Evolutionary conservation across 2,888 invertebrate genomes (phyloP).

Genomic region (Acronicta psi): DNA sequence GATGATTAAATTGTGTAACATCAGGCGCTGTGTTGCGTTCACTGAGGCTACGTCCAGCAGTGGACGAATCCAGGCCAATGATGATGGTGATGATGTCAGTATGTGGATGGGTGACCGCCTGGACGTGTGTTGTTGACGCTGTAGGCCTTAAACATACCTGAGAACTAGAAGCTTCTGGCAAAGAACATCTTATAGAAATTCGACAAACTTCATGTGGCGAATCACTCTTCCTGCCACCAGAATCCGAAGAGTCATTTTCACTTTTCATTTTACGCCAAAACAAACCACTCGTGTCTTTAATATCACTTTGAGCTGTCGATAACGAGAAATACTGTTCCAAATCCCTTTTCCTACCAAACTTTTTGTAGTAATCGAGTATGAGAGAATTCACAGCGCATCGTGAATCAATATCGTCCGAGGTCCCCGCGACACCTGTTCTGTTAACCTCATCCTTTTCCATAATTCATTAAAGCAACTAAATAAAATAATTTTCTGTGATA

Average conservation of each 20-base stretch:
- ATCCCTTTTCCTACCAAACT: slow-evolving; percentile 91
- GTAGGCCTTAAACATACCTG: slow-evolving; percentile 68
- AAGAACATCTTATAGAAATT: slow-evolving; percentile 81
- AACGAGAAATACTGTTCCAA: slow-evolving; percentile 91
- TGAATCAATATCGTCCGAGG: slow-evolving; percentile 56
- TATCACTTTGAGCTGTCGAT: slow-evolving; percentile 81
- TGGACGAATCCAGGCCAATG: no score
- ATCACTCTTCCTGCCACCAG: slow-evolving; percentile 77
- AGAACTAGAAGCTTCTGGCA: slow-evolving; percentile 72
- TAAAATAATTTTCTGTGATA: slow-evolving; percentile 20
- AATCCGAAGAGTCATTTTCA: slow-evolving; percentile 80
- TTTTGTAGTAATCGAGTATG: slow-evolving; percentile 91
- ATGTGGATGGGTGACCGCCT: no score
- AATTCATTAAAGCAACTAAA: slow-evolving; percentile 51
- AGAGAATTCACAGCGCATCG: slow-evolving; percentile 77
- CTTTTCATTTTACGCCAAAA: slow-evolving; percentile 85
- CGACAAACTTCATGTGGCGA: slow-evolving; percentile 81
- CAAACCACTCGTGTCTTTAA: slow-evolving; percentile 76
- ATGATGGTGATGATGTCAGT: no score
- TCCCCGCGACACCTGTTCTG: slow-evolving; percentile 43
- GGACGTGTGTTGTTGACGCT: no score
- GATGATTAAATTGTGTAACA: no score
- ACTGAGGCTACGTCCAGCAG: no score
- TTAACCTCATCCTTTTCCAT: slow-evolving; percentile 73
- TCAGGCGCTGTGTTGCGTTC: no score